Evolutionary conservation across 35 echinoderm and acorn worm species (phyloP).

Genomic region (Strongylocentrotus purpuratus): DNA sequence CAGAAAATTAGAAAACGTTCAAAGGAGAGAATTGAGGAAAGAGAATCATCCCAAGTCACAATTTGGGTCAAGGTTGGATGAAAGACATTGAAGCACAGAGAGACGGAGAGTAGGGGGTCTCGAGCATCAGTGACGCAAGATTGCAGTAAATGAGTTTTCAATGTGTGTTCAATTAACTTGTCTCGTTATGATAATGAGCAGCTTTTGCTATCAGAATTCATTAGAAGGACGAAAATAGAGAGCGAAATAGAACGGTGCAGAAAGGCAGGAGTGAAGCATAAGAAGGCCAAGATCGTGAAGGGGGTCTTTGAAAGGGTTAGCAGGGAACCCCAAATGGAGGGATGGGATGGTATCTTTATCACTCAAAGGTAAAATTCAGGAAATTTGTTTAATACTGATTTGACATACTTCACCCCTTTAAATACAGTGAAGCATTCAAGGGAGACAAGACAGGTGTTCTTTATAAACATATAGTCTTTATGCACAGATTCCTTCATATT

Average conservation of each 20-base stretch:
- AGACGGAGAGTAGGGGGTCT: background rate
- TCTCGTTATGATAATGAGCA: slow-evolving; percentile 3
- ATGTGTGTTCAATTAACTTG: slow-evolving; percentile 12
- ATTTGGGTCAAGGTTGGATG: background rate
- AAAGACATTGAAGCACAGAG: background rate
- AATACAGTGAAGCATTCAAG: no score
- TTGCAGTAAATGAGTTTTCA: background rate
- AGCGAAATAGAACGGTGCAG: background rate
- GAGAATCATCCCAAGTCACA: background rate
- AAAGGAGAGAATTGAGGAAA: background rate
- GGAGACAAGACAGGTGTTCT: no score
- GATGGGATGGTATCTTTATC: no score
- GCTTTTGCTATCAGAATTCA: background rate
- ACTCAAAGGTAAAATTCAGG: no score
- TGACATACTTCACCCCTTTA: no score
- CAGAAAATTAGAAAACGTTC: background rate
- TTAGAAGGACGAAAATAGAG: background rate
- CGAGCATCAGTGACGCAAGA: background rate
- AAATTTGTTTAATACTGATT: no score
- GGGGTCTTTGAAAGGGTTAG: no score
- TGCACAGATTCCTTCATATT: no score
- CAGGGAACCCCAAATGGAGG: no score
- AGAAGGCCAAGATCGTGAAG: background rate
- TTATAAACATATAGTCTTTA: no score
- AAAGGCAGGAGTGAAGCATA: background rate